A percentile compares a stretch with the other conserved stretches of the same genome.
These are phyloP conservation scores for Indicator indicator DNA, from an alignment of 2,113 vertebrate genomes.

Conservation along the genomic window DNA sequence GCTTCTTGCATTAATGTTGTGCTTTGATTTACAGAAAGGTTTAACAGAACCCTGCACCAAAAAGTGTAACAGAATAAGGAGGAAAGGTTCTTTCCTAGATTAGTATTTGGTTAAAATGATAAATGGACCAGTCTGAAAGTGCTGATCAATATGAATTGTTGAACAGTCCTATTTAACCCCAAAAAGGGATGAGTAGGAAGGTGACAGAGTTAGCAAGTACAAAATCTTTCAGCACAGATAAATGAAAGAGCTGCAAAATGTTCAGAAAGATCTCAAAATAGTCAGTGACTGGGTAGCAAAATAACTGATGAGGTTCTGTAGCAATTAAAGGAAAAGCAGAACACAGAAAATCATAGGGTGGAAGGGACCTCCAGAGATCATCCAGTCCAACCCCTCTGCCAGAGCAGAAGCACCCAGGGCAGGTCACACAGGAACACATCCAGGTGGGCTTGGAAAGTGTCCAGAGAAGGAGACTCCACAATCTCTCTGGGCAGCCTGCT, in stretches of 20 bases:
- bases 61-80: background rate
- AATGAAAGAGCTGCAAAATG: constrained; percentile 34
- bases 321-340: constrained; percentile 11
- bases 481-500: no score
- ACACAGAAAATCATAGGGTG: background rate
- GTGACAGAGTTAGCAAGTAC: constrained; percentile 56
- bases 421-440: no score
- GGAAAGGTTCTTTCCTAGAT: constrained; percentile 14
- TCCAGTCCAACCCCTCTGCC: no score
- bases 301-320: background rate
- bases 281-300: background rate
- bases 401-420: no score
- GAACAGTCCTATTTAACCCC: constrained; percentile 41
- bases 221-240: constrained; percentile 43
- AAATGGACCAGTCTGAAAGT: constrained; percentile 31
- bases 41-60: background rate
- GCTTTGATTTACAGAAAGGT: constrained; percentile 24
- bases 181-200: constrained; percentile 49
- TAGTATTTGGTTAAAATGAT: constrained; percentile 34
- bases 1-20: constrained; percentile 10
- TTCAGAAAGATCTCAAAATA: constrained; percentile 36
- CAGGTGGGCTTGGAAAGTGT: no score
- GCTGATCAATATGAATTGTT: constrained; percentile 7
- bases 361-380: no score
- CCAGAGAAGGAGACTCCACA: no score